Evolutionary conservation across 2,113 vertebrate genomes (phyloP), one percentile per base, ranked within the genome.

Genomic region (Brevimyrus niger): DNA sequence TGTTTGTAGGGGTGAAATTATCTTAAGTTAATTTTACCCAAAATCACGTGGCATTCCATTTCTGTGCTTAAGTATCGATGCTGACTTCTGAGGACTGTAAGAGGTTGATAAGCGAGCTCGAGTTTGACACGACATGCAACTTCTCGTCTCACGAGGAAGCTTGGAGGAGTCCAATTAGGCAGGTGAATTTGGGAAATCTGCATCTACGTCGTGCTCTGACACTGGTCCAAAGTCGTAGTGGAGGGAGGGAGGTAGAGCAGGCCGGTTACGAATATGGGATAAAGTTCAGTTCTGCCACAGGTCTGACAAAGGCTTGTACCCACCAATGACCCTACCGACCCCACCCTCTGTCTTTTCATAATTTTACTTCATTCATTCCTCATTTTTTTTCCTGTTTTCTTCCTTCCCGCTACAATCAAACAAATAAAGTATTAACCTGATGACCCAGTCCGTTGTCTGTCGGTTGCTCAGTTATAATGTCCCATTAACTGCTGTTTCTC

Each of bases 341-440:
- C 94, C 92, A 93, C 94, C 94, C 93, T 94, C 92, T 94, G 92
- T 92, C 92, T 91, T 90, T 92, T 86, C 1, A 92, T 93, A 92
- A 88, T 92, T 91, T 90, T 90, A 93, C 90, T 88, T 91, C 89
- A 90, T 87, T 90, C 88, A 48, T 90, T 42, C 90, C 90, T 91
- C 91, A 90, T 5, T 90, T 94, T 94, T 93, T 80, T 80, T 80
- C 91, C 82, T 65, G 92, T 90, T 92, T 93, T 94, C 91, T 95
- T 93, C 95, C 94, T 95, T 93, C 95, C 95, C 93, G 95, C 95
- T 96, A 95, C 96, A 96, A 95, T 95, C 95, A 96, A 95, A 94
- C 95, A 94, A 96, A 96, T 96, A 96, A 96, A 96, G 95, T 96
- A 96, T 96, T 96, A 96, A 96, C 95, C 96, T 96, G 95, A 96